Base-by-base conservation (phyloP, 2,888 invertebrate species). In the Epistrophe eligans region DNA sequence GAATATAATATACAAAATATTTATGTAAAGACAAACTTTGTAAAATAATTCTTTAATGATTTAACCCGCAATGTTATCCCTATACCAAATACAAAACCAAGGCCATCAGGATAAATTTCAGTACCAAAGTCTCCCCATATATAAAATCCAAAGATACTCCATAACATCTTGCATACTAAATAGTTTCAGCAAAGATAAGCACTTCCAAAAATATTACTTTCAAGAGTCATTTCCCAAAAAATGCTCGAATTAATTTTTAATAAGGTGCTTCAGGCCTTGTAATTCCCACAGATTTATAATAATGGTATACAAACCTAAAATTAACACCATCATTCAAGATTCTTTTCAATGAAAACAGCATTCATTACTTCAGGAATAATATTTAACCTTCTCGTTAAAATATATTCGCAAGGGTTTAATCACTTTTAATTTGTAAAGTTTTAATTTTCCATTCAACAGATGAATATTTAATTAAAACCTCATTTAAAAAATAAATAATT, bases 381-480 rank as follows among this genome's bases (percentile, higher is more conserved):
- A 8, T 40, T 62, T 40, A 4, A 6, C 24, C n/a, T 10, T 62
- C 24, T 40, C 28, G 3, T 55, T 32, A 32, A 24, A 24, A 32
- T 32, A 32, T 32, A 6, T 32, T 4, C 32, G 4, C 7, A 55
- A 55, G 9, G 15, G 28, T 32, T 32, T n/a, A 32, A 55, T 55
- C 55, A 55, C 15, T 24, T 19, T 60, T 40, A 40, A 24, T 40
- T 60, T 60, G 58, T n/a, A 19, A 17, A n/a, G 7, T 38, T 38
- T 60, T 35, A 60, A 60, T 60, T 60, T 19, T 58, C 11, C 35
- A 58, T 58, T 38, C 35, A 58, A 55, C n/a, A 9, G 8, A 28
- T 55, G 28, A 55, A 55, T 55, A 55, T 55, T 55, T 15, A 55
- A 55, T 55, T 55, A 55, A 55, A n/a, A 1, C 15, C 55, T 52